These are phyloP conservation scores for Phyllostomus hastatus DNA, from an alignment of 2,113 vertebrate genomes.

Conservation along the genomic window DNA sequence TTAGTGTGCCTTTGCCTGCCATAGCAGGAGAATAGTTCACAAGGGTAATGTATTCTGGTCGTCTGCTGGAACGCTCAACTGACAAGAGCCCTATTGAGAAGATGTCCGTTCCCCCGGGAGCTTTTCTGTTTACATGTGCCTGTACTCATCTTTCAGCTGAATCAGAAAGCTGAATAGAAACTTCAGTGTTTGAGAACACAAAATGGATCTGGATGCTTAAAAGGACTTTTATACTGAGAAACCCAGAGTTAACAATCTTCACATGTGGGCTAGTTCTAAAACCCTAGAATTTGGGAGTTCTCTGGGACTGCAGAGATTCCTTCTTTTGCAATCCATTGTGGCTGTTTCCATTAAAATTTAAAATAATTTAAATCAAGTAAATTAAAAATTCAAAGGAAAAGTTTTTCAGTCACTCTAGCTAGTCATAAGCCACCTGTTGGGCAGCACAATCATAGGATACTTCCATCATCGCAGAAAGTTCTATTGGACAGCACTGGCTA, in stretches of 20 bases:
- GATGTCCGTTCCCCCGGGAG: not conserved
- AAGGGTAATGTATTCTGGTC: constrained; percentile 37
- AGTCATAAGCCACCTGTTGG: not conserved
- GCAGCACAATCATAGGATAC: not conserved
- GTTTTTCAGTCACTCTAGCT: not conserved
- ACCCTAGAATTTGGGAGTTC: not conserved
- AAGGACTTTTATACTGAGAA: constrained; percentile 10
- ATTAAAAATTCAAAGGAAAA: not conserved
- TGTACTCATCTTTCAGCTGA: constrained; percentile 48
- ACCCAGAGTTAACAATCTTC: not conserved
- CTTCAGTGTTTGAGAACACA: constrained; percentile 25
- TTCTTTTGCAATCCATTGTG: not conserved
- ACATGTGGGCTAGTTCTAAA: not conserved
- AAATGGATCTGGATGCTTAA: not conserved
- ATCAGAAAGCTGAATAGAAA: constrained; percentile 45
- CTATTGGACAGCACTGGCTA: not conserved
- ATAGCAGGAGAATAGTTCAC: not conserved
- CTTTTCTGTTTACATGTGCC: not conserved
- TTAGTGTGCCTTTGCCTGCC: not conserved
- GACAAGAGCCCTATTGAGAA: constrained; percentile 24
- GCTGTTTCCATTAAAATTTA: not conserved
- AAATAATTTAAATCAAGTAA: constrained; percentile 12
- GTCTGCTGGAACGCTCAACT: not conserved
- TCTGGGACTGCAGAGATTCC: not conserved
- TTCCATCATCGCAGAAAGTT: not conserved